These are phyloP conservation scores for Epistrophe eligans DNA, from an alignment of 2,888 invertebrate species.

Conservation along the genomic window DNA sequence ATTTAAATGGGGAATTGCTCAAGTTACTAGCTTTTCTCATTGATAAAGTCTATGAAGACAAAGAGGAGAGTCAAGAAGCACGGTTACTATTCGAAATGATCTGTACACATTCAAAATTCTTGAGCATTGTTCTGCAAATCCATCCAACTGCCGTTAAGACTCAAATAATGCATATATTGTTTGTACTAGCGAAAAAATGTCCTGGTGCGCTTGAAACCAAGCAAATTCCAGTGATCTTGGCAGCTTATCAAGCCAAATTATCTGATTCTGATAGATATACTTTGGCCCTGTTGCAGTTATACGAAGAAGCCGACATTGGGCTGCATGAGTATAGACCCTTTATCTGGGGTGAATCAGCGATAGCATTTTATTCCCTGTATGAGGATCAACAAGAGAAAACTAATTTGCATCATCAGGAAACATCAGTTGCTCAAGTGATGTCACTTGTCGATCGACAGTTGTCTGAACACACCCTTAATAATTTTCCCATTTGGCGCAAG, in stretches of 20 bases:
- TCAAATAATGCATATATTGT: slow-evolving; percentile 87
- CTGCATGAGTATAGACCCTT: slow-evolving; percentile 90
- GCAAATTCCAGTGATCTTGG: slow-evolving; percentile 91
- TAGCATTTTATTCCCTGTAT: slow-evolving; percentile 89
- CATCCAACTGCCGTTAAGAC: slow-evolving; percentile 85
- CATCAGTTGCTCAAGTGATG: slow-evolving; percentile 89
- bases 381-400: slow-evolving; percentile 85
- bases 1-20: slow-evolving; percentile 85
- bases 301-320: slow-evolving; percentile 88
- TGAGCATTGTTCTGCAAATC: slow-evolving; percentile 86
- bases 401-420: slow-evolving; percentile 88
- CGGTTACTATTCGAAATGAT: slow-evolving; percentile 89
- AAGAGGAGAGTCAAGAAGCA: slow-evolving; percentile 80
- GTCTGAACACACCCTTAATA: slow-evolving; percentile 88
- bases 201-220: slow-evolving; percentile 86
- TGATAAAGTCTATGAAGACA: slow-evolving; percentile 85
- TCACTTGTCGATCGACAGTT: slow-evolving; percentile 88
- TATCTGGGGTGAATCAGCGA: slow-evolving; percentile 93
- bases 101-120: slow-evolving; percentile 90
- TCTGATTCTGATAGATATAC: slow-evolving; percentile 89
- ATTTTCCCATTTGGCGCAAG: slow-evolving; percentile 88
- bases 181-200: slow-evolving; percentile 87
- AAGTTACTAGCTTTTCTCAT: slow-evolving; percentile 86
- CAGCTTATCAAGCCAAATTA: slow-evolving; percentile 91
- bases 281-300: slow-evolving; percentile 87